A percentile compares a stretch with the other conserved stretches of the same genome.
phyloP scores from a whole-genome alignment of 1,140 invertebrate genomes.

The Lepidurus apus region DNA sequence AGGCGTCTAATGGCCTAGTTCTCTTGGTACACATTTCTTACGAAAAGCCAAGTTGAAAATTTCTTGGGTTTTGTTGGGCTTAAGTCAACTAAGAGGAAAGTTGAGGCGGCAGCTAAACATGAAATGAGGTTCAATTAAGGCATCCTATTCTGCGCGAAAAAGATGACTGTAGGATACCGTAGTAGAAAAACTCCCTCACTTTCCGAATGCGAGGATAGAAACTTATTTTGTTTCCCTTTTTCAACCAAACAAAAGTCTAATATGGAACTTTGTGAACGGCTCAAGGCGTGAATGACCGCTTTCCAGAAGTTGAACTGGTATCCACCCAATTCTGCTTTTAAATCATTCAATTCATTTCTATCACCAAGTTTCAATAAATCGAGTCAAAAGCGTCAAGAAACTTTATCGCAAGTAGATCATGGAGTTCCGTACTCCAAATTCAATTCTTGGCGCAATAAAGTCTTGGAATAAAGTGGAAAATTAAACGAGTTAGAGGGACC shows the following conservation, averaged over 20 bases:
- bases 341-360: too few relatives aligned
- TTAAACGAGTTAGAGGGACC: too few relatives aligned
- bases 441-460: too few relatives aligned
- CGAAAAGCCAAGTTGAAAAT: neutral
- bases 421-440: too few relatives aligned
- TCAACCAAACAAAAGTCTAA: too few relatives aligned
- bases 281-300: neutral
- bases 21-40: neutral
- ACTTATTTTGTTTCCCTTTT: too few relatives aligned
- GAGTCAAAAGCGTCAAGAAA: too few relatives aligned
- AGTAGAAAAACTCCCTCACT: neutral
- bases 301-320: neutral
- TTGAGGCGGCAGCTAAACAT: neutral
- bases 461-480: too few relatives aligned
- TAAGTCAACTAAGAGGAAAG: neutral
- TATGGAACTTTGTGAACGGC: neutral
- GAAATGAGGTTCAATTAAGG: conserved; percentile 15
- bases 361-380: too few relatives aligned
- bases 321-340: too few relatives aligned
- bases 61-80: neutral
- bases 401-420: too few relatives aligned
- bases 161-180: neutral
- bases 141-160: neutral
- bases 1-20: neutral
- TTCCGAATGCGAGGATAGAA: neutral